Base-by-base conservation (phyloP, 2,113 vertebrate species). In the Steatornis caripensis region DNA sequence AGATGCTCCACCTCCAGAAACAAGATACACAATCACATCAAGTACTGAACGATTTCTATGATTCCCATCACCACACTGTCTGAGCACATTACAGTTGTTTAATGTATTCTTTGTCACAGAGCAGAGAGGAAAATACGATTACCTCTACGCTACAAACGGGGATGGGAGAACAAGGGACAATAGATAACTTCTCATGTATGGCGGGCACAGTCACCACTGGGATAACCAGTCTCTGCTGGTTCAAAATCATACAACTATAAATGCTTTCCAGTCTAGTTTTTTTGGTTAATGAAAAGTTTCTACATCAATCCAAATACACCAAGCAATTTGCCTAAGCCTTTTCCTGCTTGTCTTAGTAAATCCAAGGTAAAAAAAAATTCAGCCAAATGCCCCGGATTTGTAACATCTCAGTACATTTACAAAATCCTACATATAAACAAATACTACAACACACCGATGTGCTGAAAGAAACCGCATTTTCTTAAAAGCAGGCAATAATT, bases 41-140 rank as follows among this genome's bases (percentile, higher is more conserved):
- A 84, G 89, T 57, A 91, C 1, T 84, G 89, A 94, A 93, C 85
- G 84, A 94, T 91, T 96, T 93, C 84, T 89, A 13, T 68, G 81
- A 92, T 78, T 95, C 91, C 53, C 91, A 93, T 84, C 91, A 91
- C 74, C 89, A 91, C 61, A 13, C 74, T 61, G 87, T 17, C 84
- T 90, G 95, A 93, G 90, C 58, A 87, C 37, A 74, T 94, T 86
- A 93, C 71, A 90, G 70, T 61, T 83, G 82, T 93, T 94, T 95
- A 95, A 95, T 90, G 87, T 72, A 90, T 95, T 86, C 92, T 85
- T 90, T 93, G 90, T 74, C 93, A 91, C 92, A 96, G 78, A 83
- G 69, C 12, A 92, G 90, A 94, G 64, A 95, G 74, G 91, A 93
- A 93, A 95, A 95, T 84, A 95, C 34, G 72, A 91, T 92, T 95